Base-by-base conservation (phyloP, 2,797 vertebrate species). In the Smutsia gigantea region DNA sequence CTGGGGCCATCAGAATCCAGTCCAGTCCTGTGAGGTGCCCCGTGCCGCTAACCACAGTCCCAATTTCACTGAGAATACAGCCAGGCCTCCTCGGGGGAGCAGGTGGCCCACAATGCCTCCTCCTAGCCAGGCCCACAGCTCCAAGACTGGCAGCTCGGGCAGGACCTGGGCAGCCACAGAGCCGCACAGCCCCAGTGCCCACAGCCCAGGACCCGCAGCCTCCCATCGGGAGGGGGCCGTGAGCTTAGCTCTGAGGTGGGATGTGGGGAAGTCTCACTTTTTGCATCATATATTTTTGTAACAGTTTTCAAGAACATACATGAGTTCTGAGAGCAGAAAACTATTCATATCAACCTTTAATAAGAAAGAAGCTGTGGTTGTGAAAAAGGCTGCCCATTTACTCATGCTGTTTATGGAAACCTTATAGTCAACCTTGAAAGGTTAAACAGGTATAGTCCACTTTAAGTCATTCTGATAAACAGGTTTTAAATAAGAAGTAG, bases 251-350 rank as follows among this genome's bases (percentile, higher is more conserved):
- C 29, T 4, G 49, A 37, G 31, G 7, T 18, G 18, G 19, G 51
- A 5, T 0, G 0, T 12, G 7, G 34, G 53, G 37, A 8, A 68
- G 9, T 37, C n/a, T 9, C n/a, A 14, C 55, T 37, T 46, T 66
- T 46, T 37, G 17, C 57, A 23, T 64, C 78, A 31, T 2, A 2
- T 7, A 29, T n/a, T 83, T 87, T 91, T 21, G 4, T 81, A 51
- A 78, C 46, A 14, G 81, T 79, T 49, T 15, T 42, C 23, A 75
- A 64, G 53, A 61, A n/a, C 59, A 59, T 4, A 8, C 14, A 34
- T 2, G 37, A 49, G 23, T 66, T 51, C 23, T 57, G 34, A 93
- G 84, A 74, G 68, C 51, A 89, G 37, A 86, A 64, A 68, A 34
- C 25, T 78, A 51, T 11, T 57, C 78, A 19, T 0, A 31, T 51